phyloP scores from a whole-genome alignment of 2,888 invertebrate genomes.

The Polylopha cassiicola region DNA sequence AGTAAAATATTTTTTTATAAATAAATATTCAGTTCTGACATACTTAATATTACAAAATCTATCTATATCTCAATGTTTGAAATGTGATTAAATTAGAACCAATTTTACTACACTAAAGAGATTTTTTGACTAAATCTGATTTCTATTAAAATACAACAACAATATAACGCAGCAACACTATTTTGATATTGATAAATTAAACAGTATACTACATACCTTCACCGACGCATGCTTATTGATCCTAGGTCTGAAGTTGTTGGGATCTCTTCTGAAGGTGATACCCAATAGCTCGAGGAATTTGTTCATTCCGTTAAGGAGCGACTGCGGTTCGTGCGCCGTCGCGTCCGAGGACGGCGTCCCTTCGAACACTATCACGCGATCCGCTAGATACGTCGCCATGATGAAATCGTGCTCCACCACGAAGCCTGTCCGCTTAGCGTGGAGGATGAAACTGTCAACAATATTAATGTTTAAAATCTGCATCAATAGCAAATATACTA shows the following conservation, averaged over 20 bases:
- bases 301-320: constrained; percentile 98
- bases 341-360: constrained; percentile 94
- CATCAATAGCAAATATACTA: neutral
- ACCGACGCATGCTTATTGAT: constrained; percentile 98
- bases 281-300: constrained; percentile 95
- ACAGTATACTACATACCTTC: constrained; percentile 78
- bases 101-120: too few species aligned
- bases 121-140: too few species aligned
- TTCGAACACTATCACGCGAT: constrained; percentile 98
- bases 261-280: constrained; percentile 98
- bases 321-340: constrained; percentile 93
- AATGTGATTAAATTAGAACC: too few species aligned
- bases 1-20: too few species aligned
- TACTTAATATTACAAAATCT: too few species aligned
- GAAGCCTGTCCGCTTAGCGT: constrained; percentile 99
- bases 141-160: too few species aligned
- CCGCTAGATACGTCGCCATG: constrained; percentile 99
- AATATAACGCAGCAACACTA: too few species aligned
- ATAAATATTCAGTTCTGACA: too few species aligned
- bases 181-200: too few species aligned
- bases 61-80: too few species aligned
- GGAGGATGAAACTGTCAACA: constrained; percentile 89
- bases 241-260: constrained; percentile 98
- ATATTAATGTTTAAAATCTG: neutral
- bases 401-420: constrained; percentile 99